Evolutionary conservation across 2,797 vertebrate species (phyloP), one percentile per base, ranked within the genome.

Genomic region (Synaphobranchus kaupii): DNA sequence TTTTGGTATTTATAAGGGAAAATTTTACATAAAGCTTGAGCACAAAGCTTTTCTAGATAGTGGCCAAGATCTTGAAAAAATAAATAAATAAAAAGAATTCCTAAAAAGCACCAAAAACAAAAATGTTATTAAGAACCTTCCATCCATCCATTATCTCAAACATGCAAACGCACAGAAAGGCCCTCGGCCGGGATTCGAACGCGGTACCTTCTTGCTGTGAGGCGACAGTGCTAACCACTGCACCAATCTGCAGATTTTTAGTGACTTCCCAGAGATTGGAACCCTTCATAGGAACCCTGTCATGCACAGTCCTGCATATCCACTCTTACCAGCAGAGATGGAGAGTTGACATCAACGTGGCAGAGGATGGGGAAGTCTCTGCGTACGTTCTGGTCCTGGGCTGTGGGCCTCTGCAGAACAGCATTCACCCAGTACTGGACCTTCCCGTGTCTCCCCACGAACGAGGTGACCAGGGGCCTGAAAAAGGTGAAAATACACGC

Each of bases 391-490:
- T 94, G 95, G 48, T 92, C 94, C 0, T 94, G 95, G 0, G 89
- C 91, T 15, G 81, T 86, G 83, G 95, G 95, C 82, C 95, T 92
- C 89, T 97, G 94, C 89, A 97, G 87, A 47, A 94, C 47, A 0
- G 95, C 96, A 60, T 92, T 93, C 89, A 97, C 95, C 0, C 92
- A 95, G 92, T 97, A 97, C 80, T 93, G 93, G 86, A 97, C 93
- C 0, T 92, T 94, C 83, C 97, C 97, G 0, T 96, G 95, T 44
- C 96, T 97, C 58, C 97, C 97, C 13, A 90, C 91, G 68, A 97
- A 97, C 0, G 96, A 97, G 48, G 96, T 95, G 48, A 96, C 96
- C 90, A 97, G 89, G 52, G 95, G 95, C 85, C 97, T 97, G 93
- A 80, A 94, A 92, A 0, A 31, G 78, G 9, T 0, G 47, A 12